These are phyloP conservation scores for Pyrrhia umbra DNA, from an alignment of 2,888 invertebrate genomes.

Conservation along the genomic window DNA sequence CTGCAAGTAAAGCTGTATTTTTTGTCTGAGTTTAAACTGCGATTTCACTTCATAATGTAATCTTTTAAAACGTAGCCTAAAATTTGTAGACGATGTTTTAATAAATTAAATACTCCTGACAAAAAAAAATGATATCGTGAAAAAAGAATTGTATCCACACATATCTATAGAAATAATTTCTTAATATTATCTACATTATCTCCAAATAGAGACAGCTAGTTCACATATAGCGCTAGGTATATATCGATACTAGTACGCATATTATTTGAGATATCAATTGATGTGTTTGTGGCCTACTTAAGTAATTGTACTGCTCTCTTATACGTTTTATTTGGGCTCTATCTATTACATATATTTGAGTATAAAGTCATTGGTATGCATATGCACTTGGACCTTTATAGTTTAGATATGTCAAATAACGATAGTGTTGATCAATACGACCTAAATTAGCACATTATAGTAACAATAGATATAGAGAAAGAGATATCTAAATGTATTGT, in stretches of 20 bases:
- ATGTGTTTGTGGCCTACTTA: conserved; percentile 52
- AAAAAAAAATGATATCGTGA: too few species aligned
- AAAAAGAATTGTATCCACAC: background rate
- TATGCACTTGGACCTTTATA: too few species aligned
- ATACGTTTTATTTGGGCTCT: conserved; percentile 14
- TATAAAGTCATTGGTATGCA: conserved; percentile 18
- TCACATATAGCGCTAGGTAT: background rate
- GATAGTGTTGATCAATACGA: too few species aligned
- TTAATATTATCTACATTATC: background rate
- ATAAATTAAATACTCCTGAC: too few species aligned
- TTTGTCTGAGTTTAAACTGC: background rate
- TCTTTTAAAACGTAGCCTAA: too few species aligned
- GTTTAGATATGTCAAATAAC: too few species aligned
- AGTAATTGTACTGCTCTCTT: conserved; percentile 27
- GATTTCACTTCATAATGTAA: background rate
- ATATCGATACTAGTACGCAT: conserved; percentile 11
- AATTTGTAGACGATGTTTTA: too few species aligned
- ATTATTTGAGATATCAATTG: conserved; percentile 54
- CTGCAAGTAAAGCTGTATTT: background rate
- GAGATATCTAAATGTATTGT: too few species aligned
- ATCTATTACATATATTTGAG: conserved; percentile 9
- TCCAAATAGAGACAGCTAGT: background rate
- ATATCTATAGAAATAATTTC: background rate
- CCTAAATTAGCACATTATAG: too few species aligned
- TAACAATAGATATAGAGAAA: too few species aligned